These are phyloP conservation scores for Drosophila sucinea DNA, from an alignment of 1,140 invertebrate genomes.

Conservation along the genomic window DNA sequence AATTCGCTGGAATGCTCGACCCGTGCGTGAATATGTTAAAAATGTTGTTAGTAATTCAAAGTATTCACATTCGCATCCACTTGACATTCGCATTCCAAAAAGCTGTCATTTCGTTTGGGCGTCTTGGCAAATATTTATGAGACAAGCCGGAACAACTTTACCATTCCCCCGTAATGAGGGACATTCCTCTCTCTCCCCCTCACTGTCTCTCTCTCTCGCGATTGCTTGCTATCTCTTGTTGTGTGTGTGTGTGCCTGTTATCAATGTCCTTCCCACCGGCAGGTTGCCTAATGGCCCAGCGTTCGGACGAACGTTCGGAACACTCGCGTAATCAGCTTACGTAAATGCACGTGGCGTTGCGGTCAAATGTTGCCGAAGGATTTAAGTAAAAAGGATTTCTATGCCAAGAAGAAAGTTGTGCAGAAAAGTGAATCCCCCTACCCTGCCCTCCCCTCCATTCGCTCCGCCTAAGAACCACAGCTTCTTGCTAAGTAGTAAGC, in stretches of 20 bases:
- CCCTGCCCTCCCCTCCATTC: background rate
- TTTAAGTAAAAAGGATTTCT: constrained; percentile 64
- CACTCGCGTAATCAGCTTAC: constrained; percentile 69
- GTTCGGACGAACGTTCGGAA: constrained; percentile 25
- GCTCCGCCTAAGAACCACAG: background rate
- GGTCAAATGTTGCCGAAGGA: constrained; percentile 63
- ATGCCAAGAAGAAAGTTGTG: constrained; percentile 27
- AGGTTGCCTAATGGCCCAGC: constrained; percentile 44
- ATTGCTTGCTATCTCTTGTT: too few species aligned
- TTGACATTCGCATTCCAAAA: constrained; percentile 50
- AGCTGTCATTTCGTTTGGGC: constrained; percentile 52
- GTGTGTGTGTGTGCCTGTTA: background rate
- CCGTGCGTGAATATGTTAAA: constrained; percentile 59
- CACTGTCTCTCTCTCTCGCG: background rate
- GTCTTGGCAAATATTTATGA: constrained; percentile 60
- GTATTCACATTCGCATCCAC: constrained; percentile 55
- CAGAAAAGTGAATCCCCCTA: background rate
- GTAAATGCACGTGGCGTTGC: constrained; percentile 65
- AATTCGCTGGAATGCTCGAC: constrained; percentile 8
- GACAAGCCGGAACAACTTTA: constrained; percentile 32
- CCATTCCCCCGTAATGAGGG: constrained; percentile 35
- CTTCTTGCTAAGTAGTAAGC: constrained; percentile 33
- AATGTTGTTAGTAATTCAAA: constrained; percentile 54
- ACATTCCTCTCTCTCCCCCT: background rate
- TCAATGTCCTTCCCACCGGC: background rate